Percentiles rank a stretch among this genome's conserved stretches.
These are phyloP conservation scores for Montipora efflorescens DNA, from an alignment of 64 coral and sea anemone genomes.

Conservation along the genomic window DNA sequence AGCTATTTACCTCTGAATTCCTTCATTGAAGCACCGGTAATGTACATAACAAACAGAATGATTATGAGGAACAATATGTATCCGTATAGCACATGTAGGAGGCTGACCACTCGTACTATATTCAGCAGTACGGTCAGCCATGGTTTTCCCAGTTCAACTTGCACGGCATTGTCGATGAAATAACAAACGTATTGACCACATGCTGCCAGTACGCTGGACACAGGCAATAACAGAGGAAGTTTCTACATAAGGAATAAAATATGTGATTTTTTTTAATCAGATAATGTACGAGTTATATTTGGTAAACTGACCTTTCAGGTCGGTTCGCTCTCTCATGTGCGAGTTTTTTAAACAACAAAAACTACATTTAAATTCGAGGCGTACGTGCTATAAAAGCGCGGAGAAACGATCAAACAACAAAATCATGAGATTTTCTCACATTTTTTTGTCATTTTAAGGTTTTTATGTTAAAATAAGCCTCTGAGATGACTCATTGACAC, in stretches of 20 bases:
- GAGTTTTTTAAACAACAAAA: too few relatives aligned
- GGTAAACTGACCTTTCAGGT: too few relatives aligned
- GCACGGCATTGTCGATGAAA: conserved; percentile 87
- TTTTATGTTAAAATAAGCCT: too few relatives aligned
- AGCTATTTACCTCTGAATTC: conserved; percentile 87
- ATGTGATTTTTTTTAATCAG: neutral
- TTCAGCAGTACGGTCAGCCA: conserved; percentile 81
- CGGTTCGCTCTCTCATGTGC: too few relatives aligned
- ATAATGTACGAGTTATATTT: neutral
- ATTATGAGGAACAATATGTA: conserved; percentile 91
- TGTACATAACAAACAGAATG: conserved; percentile 81
- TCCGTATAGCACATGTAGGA: conserved; percentile 87
- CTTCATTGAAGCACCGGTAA: conserved; percentile 91
- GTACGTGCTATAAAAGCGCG: too few relatives aligned
- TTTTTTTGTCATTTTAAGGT: too few relatives aligned
- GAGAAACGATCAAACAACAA: too few relatives aligned
- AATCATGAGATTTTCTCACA: too few relatives aligned
- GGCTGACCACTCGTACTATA: conserved; percentile 73
- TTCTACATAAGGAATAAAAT: conserved; percentile 47
- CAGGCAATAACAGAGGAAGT: conserved; percentile 72
- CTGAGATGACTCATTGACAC: too few relatives aligned
- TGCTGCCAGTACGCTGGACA: conserved; percentile 54
- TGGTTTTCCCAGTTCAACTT: conserved; percentile 69
- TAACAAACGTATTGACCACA: conserved; percentile 94
- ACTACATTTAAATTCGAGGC: too few relatives aligned